Evolutionary conservation across 2,797 vertebrate species (phyloP).

Genomic region (Champsocephalus esox): DNA sequence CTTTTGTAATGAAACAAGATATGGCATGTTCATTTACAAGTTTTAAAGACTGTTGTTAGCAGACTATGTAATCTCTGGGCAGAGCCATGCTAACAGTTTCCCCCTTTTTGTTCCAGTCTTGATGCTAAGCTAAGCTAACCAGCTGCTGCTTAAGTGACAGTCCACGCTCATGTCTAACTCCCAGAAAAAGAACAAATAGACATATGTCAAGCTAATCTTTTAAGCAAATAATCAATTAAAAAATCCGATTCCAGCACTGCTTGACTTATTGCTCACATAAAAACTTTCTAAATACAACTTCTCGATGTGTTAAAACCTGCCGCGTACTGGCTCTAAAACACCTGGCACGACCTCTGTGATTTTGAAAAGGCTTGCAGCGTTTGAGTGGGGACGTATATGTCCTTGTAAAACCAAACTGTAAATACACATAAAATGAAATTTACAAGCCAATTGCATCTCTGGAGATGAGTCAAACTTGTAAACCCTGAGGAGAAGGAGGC

Average conservation of each 20-base stretch:
- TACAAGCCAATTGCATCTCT: constrained; percentile 60
- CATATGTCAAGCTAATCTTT: neutral
- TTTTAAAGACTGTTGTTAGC: neutral
- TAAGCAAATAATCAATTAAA: neutral
- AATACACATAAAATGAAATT: constrained; percentile 55
- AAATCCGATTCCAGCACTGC: neutral
- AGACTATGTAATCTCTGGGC: neutral
- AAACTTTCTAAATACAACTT: neutral
- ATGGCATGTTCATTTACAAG: neutral
- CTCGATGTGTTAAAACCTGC: neutral
- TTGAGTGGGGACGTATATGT: constrained; percentile 32
- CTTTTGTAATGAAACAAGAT: neutral
- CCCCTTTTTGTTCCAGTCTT: neutral
- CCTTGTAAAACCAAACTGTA: constrained; percentile 65
- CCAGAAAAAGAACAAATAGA: neutral
- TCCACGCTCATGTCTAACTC: too few relatives aligned
- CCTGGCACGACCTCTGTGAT: constrained; percentile 11
- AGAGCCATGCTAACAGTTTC: neutral
- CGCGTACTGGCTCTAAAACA: neutral
- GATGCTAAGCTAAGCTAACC: constrained; percentile 1
- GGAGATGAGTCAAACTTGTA: constrained; percentile 66
- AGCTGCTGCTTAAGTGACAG: neutral
- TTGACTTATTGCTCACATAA: constrained; percentile 4
- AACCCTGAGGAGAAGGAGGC: constrained; percentile 41
- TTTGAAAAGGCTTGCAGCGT: constrained; percentile 28